These are phyloP conservation scores for Heterohyrax brucei DNA, from an alignment of 2,797 vertebrate species.

Conservation along the genomic window DNA sequence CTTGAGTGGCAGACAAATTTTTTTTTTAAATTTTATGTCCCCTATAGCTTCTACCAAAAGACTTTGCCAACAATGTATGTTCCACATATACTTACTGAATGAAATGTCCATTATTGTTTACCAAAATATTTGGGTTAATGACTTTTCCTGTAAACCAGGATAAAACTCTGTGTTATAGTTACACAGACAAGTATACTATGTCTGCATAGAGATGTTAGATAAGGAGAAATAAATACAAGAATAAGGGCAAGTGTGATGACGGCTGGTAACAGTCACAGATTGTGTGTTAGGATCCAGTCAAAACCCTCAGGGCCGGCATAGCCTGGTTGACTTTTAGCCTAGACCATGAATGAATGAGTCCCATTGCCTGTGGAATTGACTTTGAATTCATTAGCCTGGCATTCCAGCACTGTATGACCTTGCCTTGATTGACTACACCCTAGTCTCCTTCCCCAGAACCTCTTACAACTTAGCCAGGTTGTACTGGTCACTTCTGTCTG, in stretches of 20 bases:
- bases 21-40: too few relatives aligned
- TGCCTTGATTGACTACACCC: background rate
- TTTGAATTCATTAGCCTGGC: background rate
- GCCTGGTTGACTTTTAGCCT: background rate
- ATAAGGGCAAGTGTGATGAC: background rate
- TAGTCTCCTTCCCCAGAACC: background rate
- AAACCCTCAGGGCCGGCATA: background rate
- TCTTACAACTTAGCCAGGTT: background rate
- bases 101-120: too few relatives aligned
- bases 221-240: background rate
- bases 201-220: background rate
- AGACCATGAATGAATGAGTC: background rate
- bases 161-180: background rate
- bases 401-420: background rate
- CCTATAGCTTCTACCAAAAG: too few relatives aligned
- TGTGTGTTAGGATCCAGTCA: background rate
- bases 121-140: background rate
- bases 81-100: too few relatives aligned
- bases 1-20: too few relatives aligned
- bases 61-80: too few relatives aligned
- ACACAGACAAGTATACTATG: accelerated
- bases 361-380: background rate
- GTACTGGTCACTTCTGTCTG: background rate
- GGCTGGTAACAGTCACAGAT: background rate
- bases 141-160: background rate